Base-by-base conservation (phyloP, 2,797 vertebrate genomes). In the Hoplostethus atlanticus region DNA sequence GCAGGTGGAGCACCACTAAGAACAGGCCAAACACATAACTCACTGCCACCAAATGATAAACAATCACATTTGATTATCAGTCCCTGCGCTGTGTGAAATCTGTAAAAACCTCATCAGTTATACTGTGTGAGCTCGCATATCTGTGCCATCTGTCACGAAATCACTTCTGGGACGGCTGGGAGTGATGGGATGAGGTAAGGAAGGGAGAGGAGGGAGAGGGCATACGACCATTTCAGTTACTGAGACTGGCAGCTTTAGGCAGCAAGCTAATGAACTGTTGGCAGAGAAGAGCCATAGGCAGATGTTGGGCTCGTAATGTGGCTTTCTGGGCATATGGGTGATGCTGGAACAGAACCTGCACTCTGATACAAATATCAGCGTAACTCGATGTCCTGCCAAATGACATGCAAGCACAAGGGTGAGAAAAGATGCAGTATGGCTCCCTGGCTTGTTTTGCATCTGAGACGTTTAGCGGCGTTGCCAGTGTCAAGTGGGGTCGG, bases 251-350 rank as follows among this genome's bases (percentile, higher is more conserved):
- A 73, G 83, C 67, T 85, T 79, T 48, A 64, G 81, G 63, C 70
- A 61, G 64, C 16, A 5, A 66, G 70, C 63, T 86, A 87, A 90
- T 75, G 56, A 90, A 81, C 67, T 71, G 42, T 54, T 71, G 64
- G 59, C 73, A 51, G 60, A 63, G 73, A 71, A 15, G 57, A 68
- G 48, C 48, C 5, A 11, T 17, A 30, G 62, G 79, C 84, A 91
- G 91, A 84, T 87, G 90, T 70, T 65, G 64, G 73, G 83, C 83
- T 86, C 88, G 87, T 85, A 84, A 88, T 86, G 81, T 65, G 67
- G 76, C 73, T 83, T 84, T 73, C 78, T 80, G 79, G 83, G 79
- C 86, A 86, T 86, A 85, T 79, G 81, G 75, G 48, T 44, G 31
- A 66, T 13, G 64, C 44, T 75, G 75, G 69, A 80, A 69, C 78